These are phyloP conservation scores for Caenorhabditis angaria DNA, from an alignment of 2,888 invertebrate genomes.

Conservation along the genomic window DNA sequence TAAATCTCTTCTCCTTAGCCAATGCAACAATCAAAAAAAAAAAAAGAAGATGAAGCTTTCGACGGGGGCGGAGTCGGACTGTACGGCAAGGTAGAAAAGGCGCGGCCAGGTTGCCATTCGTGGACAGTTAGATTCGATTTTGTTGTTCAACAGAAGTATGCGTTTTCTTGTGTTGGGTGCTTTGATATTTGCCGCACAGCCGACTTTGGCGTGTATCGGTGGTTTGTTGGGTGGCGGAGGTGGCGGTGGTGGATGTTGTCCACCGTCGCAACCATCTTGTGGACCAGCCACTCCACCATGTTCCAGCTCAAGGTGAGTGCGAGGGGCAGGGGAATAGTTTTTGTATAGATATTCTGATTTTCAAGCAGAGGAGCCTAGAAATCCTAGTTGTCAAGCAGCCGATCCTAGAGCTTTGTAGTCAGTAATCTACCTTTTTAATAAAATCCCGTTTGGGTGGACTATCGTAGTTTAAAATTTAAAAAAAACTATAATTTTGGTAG, in stretches of 20 bases:
- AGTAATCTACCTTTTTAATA: too few relatives aligned
- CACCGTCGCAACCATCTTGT: constrained; percentile 51
- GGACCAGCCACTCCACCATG: constrained; percentile 55
- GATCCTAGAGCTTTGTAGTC: too few relatives aligned
- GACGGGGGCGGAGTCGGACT: constrained; percentile 27
- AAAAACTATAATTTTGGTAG: too few relatives aligned
- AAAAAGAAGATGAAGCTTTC: too few relatives aligned
- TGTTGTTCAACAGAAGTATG: constrained; percentile 9
- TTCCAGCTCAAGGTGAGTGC: constrained; percentile 57
- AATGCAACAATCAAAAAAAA: too few relatives aligned
- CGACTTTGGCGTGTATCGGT: constrained; percentile 48
- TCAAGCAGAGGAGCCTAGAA: too few relatives aligned
- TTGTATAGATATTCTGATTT: too few relatives aligned
- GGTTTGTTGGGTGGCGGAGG: constrained; percentile 43
- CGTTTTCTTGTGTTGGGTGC: constrained; percentile 25
- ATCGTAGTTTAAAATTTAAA: too few relatives aligned
- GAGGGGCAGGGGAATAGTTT: too few relatives aligned
- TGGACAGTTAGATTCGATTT: constrained; percentile 27
- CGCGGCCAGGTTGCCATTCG: constrained; percentile 23
- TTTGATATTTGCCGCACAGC: constrained; percentile 27
- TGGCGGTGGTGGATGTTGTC: constrained; percentile 50
- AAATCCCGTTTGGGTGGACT: too few relatives aligned
- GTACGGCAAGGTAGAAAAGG: constrained; percentile 38
- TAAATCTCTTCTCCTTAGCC: too few relatives aligned
- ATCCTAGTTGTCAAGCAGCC: too few relatives aligned